Evolutionary conservation across 1,140 invertebrate genomes (phyloP), one percentile per base, ranked within the genome.

Genomic region (Penaeus indicus): DNA sequence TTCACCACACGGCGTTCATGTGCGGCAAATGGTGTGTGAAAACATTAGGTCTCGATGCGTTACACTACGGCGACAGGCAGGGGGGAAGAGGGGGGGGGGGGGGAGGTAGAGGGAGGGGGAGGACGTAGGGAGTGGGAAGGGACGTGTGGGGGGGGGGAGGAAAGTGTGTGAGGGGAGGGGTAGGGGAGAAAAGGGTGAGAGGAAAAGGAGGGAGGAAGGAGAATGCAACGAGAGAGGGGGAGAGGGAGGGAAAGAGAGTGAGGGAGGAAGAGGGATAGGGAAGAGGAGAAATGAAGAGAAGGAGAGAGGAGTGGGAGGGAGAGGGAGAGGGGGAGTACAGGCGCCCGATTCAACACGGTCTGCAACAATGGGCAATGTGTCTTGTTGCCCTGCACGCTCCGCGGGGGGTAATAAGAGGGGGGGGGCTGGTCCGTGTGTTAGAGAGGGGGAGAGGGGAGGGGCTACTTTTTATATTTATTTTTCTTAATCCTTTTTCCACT

Each of bases 281-380:
- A 32, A 32, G 32, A 32, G 32, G 32, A 32, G 32, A 32, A 32
- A 32, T 80, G 79, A 21, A 38, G 60, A 64, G 32, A 62, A 61
- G 81, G 2, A 21, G 11, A 62, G 13, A 27, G 25, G 27, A 19
- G 80, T 54, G 47, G 21, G 54, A 60, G 62, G n/a, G 62, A 62
- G 10, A 60, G n/a, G n/a, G 25, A 38, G 69, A n/a, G 69, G 69
- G 69, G 69, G 16, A 38, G 38, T 25, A 11, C 25, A 75, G 60
- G 42, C 27, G 21, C n/a, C n/a, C 19, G 47, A 83, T 83, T 83
- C 63, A 64, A 63, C 81, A 83, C 81, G 81, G 62, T 38, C 64
- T 81, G 81, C 81, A 83, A 83, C 81, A 83, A 83, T 83, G 25
- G 61, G 27, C 81, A 83, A 83, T 83, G 81, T 83, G 81, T 83